Conservation (phyloP, 2,888 invertebrate species). For the Electrophaes corylata region DNA sequence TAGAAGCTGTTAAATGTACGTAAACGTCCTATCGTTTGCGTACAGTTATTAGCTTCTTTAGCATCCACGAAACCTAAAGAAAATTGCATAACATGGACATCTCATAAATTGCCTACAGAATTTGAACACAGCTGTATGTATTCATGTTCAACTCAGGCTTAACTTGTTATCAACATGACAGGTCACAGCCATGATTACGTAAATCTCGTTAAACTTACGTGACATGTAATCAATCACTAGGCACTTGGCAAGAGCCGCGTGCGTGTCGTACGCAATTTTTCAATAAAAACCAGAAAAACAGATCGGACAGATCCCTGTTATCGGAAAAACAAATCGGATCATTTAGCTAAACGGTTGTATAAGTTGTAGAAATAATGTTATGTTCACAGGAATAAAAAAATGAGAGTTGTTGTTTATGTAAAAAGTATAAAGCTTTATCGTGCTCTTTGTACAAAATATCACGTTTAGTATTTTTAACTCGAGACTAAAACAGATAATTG, state of each 20-base stretch:
- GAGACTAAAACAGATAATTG: too few relatives aligned
- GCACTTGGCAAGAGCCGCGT: slow-evolving; percentile 44
- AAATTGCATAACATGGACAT: not conserved
- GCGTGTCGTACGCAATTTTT: slow-evolving; percentile 1
- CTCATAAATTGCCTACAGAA: not conserved
- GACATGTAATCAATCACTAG: slow-evolving; percentile 55
- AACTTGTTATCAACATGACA: slow-evolving; percentile 49
- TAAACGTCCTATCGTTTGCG: too few relatives aligned
- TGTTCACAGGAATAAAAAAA: not conserved
- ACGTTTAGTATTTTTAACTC: too few relatives aligned
- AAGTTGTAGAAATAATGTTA: not conserved
- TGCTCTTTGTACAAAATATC: too few relatives aligned
- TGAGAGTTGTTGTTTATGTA: not conserved
- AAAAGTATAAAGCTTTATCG: too few relatives aligned
- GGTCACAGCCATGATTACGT: slow-evolving; percentile 47
- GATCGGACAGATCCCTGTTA: not conserved
- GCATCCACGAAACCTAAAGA: not conserved
- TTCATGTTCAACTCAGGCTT: not conserved
- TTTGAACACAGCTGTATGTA: not conserved
- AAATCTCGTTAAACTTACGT: slow-evolving; percentile 53
- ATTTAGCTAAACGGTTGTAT: not conserved
- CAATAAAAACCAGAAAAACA: not conserved
- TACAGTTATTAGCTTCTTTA: too few relatives aligned
- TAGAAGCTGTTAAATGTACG: too few relatives aligned
- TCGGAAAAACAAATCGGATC: not conserved